Conservation (phyloP, 2,797 vertebrate genomes). For the Diplodus sargus region DNA sequence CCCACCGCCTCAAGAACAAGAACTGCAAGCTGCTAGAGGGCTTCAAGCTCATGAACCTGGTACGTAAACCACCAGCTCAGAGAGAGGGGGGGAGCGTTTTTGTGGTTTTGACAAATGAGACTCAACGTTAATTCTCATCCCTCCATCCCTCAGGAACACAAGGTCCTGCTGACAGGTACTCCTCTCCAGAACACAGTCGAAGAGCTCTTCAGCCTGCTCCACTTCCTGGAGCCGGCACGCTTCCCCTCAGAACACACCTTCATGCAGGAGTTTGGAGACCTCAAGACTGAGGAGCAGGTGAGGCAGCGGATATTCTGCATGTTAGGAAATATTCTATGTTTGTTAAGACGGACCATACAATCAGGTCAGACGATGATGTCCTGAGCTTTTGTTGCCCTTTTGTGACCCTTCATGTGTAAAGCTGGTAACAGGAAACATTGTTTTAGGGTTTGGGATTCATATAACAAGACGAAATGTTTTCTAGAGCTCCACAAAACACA, state of each 20-base stretch:
- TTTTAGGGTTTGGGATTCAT: background rate
- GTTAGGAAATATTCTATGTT: background rate
- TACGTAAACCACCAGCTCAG: conserved; percentile 65
- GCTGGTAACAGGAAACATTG: background rate
- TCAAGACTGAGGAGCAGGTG: conserved; percentile 99
- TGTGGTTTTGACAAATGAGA: background rate
- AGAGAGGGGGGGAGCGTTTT: too few species aligned
- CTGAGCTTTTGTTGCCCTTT: background rate
- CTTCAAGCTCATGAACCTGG: conserved; percentile 98
- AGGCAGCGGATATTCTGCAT: background rate
- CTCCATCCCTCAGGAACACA: conserved; percentile 89
- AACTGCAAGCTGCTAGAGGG: conserved; percentile 99
- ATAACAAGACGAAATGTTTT: conserved; percentile 4
- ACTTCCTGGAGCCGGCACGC: conserved; percentile 95
- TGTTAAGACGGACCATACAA: background rate
- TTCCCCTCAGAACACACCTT: conserved; percentile 97
- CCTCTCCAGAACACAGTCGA: conserved; percentile 99
- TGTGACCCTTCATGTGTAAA: background rate
- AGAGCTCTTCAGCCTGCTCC: conserved; percentile 97
- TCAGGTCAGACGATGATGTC: background rate
- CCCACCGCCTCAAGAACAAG: conserved; percentile 98
- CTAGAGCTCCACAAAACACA: conserved; percentile 18
- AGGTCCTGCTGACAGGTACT: conserved; percentile 97
- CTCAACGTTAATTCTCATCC: background rate
- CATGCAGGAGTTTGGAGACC: conserved; percentile 99